A percentile compares a stretch with the other conserved stretches of the same genome.
Evolutionary conservation across 2,888 invertebrate genomes (phyloP).

Genomic region (Melikaiella ostensackeni): DNA sequence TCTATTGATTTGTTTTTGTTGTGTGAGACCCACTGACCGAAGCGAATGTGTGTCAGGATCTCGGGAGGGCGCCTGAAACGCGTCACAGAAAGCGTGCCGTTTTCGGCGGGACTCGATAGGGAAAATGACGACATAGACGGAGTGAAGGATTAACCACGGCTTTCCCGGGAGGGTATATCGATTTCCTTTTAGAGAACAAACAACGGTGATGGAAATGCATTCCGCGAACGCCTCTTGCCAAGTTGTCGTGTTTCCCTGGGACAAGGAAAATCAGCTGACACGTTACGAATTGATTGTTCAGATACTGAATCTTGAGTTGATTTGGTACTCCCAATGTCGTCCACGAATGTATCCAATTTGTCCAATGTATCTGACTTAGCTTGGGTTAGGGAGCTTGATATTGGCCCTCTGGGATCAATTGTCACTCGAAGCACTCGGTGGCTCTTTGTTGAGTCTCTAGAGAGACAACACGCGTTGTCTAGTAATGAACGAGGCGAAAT

Average conservation of each 20-base stretch:
- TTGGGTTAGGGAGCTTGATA: neutral
- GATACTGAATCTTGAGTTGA: conserved; percentile 2
- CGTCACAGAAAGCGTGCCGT: conserved; percentile 5
- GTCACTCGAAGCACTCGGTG: conserved; percentile 24
- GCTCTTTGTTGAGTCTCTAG: conserved; percentile 34
- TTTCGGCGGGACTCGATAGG: conserved; percentile 16
- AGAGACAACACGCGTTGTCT: conserved; percentile 42
- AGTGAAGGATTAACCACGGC: conserved; percentile 43
- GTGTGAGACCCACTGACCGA: conserved; percentile 50
- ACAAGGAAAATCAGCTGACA: conserved; percentile 3
- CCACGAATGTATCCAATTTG: neutral
- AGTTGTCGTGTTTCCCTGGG: neutral
- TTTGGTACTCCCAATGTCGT: neutral
- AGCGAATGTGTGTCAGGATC: conserved; percentile 49
- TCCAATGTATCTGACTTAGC: conserved; percentile 3
- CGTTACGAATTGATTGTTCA: neutral
- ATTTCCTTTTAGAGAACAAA: conserved; percentile 49
- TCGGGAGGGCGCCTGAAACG: conserved; percentile 25
- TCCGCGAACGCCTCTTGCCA: neutral
- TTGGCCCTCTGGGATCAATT: conserved; percentile 8
- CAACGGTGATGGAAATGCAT: conserved; percentile 44
- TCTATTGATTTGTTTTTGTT: conserved; percentile 68
- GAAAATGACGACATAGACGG: conserved; percentile 25
- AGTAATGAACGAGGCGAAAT: conserved; percentile 39
- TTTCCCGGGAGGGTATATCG: conserved; percentile 47